Percentiles rank a stretch among this genome's conserved stretches.
These are phyloP conservation scores for Lissocephala sabroskyi DNA, from an alignment of 2,888 invertebrate species.

Conservation along the genomic window DNA sequence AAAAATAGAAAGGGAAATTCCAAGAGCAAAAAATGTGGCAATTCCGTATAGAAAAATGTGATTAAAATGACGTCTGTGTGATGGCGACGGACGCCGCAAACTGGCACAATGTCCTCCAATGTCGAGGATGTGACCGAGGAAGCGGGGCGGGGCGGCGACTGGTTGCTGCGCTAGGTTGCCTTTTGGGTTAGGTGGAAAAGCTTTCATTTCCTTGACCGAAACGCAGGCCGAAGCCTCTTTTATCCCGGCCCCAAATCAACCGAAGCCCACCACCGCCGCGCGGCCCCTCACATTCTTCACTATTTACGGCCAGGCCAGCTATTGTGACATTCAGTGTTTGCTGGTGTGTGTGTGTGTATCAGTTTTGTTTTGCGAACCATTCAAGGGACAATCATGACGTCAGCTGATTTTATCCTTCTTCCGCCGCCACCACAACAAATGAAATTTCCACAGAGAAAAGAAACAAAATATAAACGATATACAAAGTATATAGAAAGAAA, in stretches of 20 bases:
- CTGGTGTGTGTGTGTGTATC: constrained; percentile 16
- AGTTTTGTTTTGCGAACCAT: background rate
- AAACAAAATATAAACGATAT: too few species aligned
- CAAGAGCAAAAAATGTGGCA: too few species aligned
- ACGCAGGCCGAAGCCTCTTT: constrained; percentile 45
- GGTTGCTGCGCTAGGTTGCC: constrained; percentile 7
- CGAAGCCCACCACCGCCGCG: too few species aligned
- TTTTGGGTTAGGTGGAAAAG: too few species aligned
- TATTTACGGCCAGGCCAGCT: constrained; percentile 32
- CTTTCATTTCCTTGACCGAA: constrained; percentile 55
- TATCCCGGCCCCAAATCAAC: too few species aligned
- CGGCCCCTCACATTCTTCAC: constrained; percentile 9
- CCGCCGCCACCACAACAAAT: constrained; percentile 1
- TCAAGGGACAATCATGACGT: constrained; percentile 42
- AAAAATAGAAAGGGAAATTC: constrained; percentile 12
- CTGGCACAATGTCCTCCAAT: constrained; percentile 53
- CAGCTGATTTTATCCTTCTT: constrained; percentile 43
- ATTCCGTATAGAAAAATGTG: constrained; percentile 35
- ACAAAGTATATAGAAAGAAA: too few species aligned
- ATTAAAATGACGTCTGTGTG: constrained; percentile 50
- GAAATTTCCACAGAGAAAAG: constrained; percentile 5
- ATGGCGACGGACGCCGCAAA: constrained; percentile 17
- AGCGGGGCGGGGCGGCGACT: background rate
- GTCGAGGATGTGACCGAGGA: constrained; percentile 1
- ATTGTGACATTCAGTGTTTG: constrained; percentile 30